A percentile compares a stretch with the other conserved stretches of the same genome.
Evolutionary conservation across 2,113 vertebrate genomes (phyloP).

Genomic region (Grammomys dolichurus): DNA sequence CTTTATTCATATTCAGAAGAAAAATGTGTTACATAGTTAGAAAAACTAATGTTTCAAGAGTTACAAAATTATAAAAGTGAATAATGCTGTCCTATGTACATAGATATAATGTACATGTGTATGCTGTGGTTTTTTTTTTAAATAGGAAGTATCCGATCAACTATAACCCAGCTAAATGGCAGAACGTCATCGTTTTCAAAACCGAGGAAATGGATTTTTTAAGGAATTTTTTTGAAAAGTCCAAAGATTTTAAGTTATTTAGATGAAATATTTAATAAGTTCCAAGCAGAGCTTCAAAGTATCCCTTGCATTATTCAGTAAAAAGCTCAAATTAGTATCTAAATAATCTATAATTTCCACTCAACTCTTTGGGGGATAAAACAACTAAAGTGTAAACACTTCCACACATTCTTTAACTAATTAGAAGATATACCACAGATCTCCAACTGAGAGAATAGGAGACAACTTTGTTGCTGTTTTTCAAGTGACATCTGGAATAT

Average conservation of each 20-base stretch:
- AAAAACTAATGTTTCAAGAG: neutral
- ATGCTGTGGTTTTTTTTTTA: neutral
- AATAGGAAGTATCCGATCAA: neutral
- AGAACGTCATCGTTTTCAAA: neutral
- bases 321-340: neutral
- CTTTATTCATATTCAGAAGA: neutral
- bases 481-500: slow-evolving; percentile 52
- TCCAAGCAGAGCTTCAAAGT: neutral
- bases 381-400: neutral
- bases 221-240: slow-evolving; percentile 8
- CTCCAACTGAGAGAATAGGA: neutral
- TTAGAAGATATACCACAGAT: slow-evolving; percentile 8
- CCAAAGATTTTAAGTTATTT: slow-evolving; percentile 32
- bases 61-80: neutral
- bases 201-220: neutral
- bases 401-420: slow-evolving; percentile 8
- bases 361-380: neutral
- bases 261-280: slow-evolving; percentile 37
- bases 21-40: neutral
- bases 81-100: neutral
- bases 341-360: slow-evolving; percentile 4
- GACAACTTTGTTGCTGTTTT: slow-evolving; percentile 11
- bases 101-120: neutral
- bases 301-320: neutral
- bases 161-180: neutral